Conservation (phyloP, 1,140 invertebrate genomes). For the Telenomus remus region DNA sequence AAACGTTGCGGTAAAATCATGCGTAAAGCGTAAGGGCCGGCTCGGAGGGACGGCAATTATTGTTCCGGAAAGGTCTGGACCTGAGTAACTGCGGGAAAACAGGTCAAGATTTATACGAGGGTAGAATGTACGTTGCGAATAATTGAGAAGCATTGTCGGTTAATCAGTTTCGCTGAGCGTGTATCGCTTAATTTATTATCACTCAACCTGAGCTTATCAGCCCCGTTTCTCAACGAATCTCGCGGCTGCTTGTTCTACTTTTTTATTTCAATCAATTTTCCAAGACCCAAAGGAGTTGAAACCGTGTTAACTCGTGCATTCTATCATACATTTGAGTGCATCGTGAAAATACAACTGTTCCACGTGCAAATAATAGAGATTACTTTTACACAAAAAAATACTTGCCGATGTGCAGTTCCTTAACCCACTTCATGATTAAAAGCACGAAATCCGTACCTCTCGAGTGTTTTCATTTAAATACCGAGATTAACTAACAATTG, state of each 20-base stretch:
- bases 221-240: conserved; percentile 13
- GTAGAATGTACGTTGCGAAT: conserved; percentile 27
- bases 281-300: conserved; percentile 8
- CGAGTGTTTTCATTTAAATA: too few species aligned
- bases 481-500: too few species aligned
- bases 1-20: conserved; percentile 27
- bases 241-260: conserved; percentile 20
- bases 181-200: conserved; percentile 22
- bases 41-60: conserved; percentile 31
- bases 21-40: conserved; percentile 22
- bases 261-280: conserved; percentile 38
- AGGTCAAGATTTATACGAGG: conserved; percentile 27
- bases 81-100: not conserved
- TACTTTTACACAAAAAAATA: too few species aligned
- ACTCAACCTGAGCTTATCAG: conserved; percentile 5
- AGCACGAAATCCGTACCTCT: too few species aligned
- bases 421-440: too few species aligned
- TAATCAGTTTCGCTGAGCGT: conserved; percentile 23
- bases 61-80: conserved; percentile 25
- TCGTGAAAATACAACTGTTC: too few species aligned
- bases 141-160: conserved; percentile 17
- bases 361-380: too few species aligned
- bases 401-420: too few species aligned
- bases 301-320: conserved; percentile 29
- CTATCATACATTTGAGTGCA: not conserved